Evolutionary conservation across 2,888 invertebrate species (phyloP).

Genomic region (Lissonota sp.): DNA sequence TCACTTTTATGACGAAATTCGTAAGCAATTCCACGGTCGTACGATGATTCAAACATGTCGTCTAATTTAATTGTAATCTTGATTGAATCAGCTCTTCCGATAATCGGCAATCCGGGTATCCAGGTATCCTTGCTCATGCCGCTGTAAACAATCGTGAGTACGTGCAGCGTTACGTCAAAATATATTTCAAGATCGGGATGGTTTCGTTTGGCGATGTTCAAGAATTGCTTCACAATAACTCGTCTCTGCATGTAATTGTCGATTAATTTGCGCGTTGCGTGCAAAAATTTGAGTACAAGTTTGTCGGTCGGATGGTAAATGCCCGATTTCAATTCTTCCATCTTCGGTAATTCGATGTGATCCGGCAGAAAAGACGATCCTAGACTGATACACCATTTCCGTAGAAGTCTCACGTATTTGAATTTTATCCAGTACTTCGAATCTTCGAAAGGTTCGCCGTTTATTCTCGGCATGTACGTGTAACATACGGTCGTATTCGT

Average conservation of each 20-base stretch:
- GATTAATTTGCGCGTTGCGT: conserved; percentile 4
- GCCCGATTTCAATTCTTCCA: background rate
- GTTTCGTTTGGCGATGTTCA: conserved; percentile 21
- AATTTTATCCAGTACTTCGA: conserved; percentile 41
- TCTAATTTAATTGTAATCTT: conserved; percentile 21
- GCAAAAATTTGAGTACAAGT: conserved; percentile 5
- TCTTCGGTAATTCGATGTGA: background rate
- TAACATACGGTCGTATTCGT: conserved; percentile 39
- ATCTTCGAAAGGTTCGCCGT: conserved; percentile 15
- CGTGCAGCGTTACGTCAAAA: conserved; percentile 23
- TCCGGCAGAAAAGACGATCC: conserved; percentile 48
- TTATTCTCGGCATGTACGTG: conserved; percentile 41
- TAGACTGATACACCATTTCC: conserved; percentile 54
- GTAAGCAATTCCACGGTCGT: background rate
- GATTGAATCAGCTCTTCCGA: conserved; percentile 8
- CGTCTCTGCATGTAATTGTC: conserved; percentile 30
- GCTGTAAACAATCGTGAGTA: conserved; percentile 6
- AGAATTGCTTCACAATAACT: conserved; percentile 35
- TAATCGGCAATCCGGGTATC: conserved; percentile 24
- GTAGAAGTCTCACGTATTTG: conserved; percentile 30
- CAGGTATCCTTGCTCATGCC: conserved; percentile 12
- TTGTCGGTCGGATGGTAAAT: conserved; percentile 31
- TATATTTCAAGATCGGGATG: conserved; percentile 33
- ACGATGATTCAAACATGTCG: background rate
- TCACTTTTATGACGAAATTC: background rate